Evolutionary conservation across 1,140 invertebrate genomes (phyloP).

Genomic region (Neuroterus valhalla): DNA sequence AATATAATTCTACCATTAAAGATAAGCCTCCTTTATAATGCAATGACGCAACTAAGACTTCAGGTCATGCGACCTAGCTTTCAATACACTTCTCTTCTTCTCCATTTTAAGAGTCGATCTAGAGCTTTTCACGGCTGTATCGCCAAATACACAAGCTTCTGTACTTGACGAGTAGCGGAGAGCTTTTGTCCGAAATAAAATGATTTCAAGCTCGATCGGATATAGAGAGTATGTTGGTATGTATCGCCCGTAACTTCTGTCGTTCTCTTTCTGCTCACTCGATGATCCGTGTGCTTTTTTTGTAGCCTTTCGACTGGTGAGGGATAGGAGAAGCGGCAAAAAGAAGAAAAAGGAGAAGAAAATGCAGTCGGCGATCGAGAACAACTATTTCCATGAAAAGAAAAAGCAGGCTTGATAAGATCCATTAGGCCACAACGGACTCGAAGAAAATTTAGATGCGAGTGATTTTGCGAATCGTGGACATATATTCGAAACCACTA

Average conservation of each 20-base stretch:
- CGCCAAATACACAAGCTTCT: slow-evolving; percentile 40
- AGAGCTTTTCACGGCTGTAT: slow-evolving; percentile 31
- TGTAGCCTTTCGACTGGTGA: slow-evolving; percentile 16
- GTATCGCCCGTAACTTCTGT: slow-evolving; percentile 47
- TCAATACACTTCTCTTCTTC: background rate
- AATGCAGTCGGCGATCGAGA: background rate
- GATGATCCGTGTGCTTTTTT: slow-evolving; percentile 34
- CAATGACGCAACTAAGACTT: background rate
- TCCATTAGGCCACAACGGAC: background rate
- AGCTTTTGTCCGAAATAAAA: slow-evolving; percentile 51
- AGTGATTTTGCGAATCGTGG: background rate
- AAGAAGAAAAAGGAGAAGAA: background rate
- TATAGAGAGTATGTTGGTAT: slow-evolving; percentile 38
- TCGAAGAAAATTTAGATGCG: background rate
- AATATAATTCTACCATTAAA: background rate
- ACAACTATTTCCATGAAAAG: slow-evolving; percentile 11
- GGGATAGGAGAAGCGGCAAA: background rate
- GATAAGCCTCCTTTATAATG: background rate
- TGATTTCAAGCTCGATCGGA: slow-evolving; percentile 56
- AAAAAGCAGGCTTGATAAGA: background rate
- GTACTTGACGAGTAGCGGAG: slow-evolving; percentile 40
- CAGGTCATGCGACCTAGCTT: background rate
- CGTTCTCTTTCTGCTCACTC: slow-evolving; percentile 36
- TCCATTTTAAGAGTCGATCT: slow-evolving; percentile 2
- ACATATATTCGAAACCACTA: background rate